Percentiles rank a stretch among this genome's conserved stretches.
Evolutionary conservation across 2,797 vertebrate genomes (phyloP).

Genomic region (Cichlasoma orientale): DNA sequence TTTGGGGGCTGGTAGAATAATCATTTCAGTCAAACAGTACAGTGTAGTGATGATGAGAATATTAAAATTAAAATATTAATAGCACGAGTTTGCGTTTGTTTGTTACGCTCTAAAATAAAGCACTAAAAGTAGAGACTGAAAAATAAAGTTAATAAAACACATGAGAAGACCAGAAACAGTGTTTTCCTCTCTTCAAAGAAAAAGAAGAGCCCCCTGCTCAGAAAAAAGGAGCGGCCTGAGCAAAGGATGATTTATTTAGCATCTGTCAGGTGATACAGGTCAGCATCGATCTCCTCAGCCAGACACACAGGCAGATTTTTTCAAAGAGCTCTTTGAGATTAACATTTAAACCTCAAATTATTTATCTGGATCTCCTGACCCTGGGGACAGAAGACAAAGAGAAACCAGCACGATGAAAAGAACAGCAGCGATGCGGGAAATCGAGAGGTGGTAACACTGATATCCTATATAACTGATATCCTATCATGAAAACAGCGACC

Average conservation of each 20-base stretch:
- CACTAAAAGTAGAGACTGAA: not conserved
- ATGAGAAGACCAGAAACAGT: not conserved
- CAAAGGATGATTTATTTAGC: not conserved
- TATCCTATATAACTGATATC: too few species aligned
- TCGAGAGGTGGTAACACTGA: not conserved
- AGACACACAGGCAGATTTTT: fast-evolving
- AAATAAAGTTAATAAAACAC: not conserved
- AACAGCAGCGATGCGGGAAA: not conserved
- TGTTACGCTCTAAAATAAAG: not conserved
- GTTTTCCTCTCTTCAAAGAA: not conserved
- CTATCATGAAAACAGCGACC: not conserved
- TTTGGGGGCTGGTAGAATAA: too few species aligned
- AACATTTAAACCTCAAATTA: not conserved
- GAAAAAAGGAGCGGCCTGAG: not conserved
- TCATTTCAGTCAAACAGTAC: too few species aligned
- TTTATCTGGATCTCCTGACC: not conserved
- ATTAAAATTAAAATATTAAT: not conserved
- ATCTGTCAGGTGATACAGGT: fast-evolving
- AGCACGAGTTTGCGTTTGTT: not conserved
- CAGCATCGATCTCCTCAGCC: not conserved
- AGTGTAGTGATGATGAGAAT: too few species aligned
- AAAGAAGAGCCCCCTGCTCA: not conserved
- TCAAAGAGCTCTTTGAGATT: not conserved
- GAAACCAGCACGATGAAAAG: not conserved
- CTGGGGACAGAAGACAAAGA: not conserved